phyloP scores from a whole-genome alignment of 2,888 invertebrate genomes.

The Pseudococcus jackbeardsleyi region DNA sequence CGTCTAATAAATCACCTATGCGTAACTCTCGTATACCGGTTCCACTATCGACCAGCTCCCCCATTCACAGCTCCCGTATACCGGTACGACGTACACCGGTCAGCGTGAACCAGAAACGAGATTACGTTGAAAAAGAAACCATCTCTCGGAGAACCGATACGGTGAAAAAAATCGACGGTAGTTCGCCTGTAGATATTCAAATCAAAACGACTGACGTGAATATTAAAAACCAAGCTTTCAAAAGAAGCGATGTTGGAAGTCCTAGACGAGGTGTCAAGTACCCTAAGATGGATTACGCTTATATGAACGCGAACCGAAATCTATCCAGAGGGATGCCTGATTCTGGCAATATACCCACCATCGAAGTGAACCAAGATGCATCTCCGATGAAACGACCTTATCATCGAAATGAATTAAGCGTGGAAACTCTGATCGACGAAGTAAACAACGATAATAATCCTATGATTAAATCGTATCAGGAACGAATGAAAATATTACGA shows the following conservation, averaged over 20 bases:
- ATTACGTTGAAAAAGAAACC: constrained; percentile 31
- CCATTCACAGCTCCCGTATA: constrained; percentile 17
- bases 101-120: constrained; percentile 4
- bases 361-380: background rate
- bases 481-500: constrained; percentile 7
- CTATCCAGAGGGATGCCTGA: background rate
- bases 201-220: background rate
- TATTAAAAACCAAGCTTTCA: background rate
- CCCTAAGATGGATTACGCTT: constrained; percentile 11
- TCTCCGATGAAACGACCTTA: background rate
- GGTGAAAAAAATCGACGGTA: background rate
- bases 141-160: background rate
- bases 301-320: background rate
- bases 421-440: background rate
- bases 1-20: constrained; percentile 12
- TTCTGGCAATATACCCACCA: background rate
- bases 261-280: background rate
- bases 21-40: constrained; percentile 28
- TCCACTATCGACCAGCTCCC: constrained; percentile 38
- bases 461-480: background rate
- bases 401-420: background rate
- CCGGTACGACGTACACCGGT: constrained; percentile 6
- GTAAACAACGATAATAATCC: constrained; percentile 14
- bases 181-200: background rate
- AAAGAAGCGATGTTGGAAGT: background rate